phyloP scores from a whole-genome alignment of 1,140 invertebrate species.

The Thaumatotibia leucotreta region DNA sequence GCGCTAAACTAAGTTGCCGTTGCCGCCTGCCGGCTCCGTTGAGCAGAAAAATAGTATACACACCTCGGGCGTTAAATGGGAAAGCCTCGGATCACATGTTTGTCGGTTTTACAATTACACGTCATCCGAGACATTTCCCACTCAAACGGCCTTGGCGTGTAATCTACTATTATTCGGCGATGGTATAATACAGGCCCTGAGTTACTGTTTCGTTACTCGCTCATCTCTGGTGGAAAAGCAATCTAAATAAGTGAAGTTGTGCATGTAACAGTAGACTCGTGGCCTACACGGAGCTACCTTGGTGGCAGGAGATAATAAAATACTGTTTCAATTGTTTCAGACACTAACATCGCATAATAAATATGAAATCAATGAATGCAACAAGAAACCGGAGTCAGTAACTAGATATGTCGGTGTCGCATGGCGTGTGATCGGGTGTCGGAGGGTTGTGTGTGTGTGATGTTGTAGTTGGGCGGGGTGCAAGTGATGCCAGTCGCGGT shows the following conservation, averaged over 20 bases:
- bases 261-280: background rate
- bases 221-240: background rate
- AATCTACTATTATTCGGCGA: too few relatives aligned
- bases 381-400: slow-evolving; percentile 1
- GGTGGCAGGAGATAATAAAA: background rate
- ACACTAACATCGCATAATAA: background rate
- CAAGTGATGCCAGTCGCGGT: slow-evolving; percentile 65
- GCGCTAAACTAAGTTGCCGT: too few relatives aligned
- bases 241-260: too few relatives aligned
- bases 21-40: too few relatives aligned
- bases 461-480: slow-evolving; percentile 26
- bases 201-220: too few relatives aligned
- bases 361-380: slow-evolving; percentile 4
- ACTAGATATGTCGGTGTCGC: slow-evolving; percentile 41
- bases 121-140: too few relatives aligned
- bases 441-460: slow-evolving; percentile 38
- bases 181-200: too few relatives aligned
- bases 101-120: too few relatives aligned
- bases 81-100: too few relatives aligned
- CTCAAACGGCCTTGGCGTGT: too few relatives aligned
- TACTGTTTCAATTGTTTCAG: slow-evolving; percentile 9
- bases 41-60: too few relatives aligned
- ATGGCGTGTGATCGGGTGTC: slow-evolving; percentile 27
- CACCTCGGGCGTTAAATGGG: too few relatives aligned
- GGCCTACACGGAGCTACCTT: background rate